phyloP scores from a whole-genome alignment of 2,888 invertebrate genomes.

The Morpho helenor region DNA sequence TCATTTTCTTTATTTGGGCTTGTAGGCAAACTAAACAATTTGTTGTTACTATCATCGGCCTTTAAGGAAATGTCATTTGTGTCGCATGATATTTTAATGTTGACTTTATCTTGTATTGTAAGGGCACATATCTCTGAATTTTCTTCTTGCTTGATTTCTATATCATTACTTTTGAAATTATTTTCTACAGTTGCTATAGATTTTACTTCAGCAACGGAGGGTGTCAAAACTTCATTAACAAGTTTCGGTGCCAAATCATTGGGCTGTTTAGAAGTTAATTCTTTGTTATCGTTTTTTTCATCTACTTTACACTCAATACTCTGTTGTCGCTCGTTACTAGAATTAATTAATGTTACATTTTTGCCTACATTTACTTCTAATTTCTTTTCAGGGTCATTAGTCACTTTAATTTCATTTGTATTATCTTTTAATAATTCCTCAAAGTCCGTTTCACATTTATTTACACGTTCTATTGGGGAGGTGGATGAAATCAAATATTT shows the following conservation, averaged over 20 bases:
- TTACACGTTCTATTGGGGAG: constrained; percentile 33
- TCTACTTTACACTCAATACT: constrained; percentile 17
- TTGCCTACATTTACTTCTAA: constrained; percentile 65
- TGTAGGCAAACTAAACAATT: constrained; percentile 25
- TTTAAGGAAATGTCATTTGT: constrained; percentile 12
- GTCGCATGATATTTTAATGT: constrained; percentile 4
- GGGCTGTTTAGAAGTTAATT: constrained; percentile 1
- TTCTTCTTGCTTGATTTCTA: constrained; percentile 3
- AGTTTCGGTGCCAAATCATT: constrained; percentile 7
- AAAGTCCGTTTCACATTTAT: constrained; percentile 71
- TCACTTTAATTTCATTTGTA: constrained; percentile 71
- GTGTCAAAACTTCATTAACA: constrained; percentile 8
- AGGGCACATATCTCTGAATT: constrained; percentile 1
- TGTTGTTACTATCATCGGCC: constrained; percentile 33
- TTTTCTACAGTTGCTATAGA: constrained; percentile 7
- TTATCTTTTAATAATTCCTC: constrained; percentile 73
- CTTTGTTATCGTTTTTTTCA: constrained; percentile 20
- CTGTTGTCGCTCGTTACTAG: constrained; percentile 31
- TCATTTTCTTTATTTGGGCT: constrained; percentile 32
- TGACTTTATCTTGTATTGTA: constrained; percentile 2
- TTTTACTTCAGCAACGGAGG: constrained; percentile 5
- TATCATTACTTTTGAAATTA: constrained; percentile 4
- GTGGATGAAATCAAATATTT: constrained; percentile 25
- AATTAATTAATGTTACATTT: constrained; percentile 46
- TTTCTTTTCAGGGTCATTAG: constrained; percentile 63